Conservation (phyloP, 2,113 vertebrate genomes). For the Callionymus lyra region DNA sequence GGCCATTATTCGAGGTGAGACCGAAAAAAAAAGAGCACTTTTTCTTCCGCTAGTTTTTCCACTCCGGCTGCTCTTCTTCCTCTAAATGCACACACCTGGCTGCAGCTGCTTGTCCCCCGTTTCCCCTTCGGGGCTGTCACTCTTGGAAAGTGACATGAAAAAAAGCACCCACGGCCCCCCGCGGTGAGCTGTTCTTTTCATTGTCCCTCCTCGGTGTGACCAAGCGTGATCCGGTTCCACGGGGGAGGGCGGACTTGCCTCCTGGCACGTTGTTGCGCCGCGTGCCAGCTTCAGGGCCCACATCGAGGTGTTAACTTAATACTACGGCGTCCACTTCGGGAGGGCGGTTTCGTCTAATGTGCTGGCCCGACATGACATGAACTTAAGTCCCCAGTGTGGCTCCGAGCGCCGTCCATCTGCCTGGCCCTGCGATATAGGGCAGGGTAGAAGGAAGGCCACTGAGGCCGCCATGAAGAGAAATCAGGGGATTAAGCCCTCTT, state of each 20-base stretch:
- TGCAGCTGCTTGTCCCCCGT: slow-evolving; percentile 4
- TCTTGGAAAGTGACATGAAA: slow-evolving; percentile 21
- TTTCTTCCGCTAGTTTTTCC: slow-evolving; percentile 8
- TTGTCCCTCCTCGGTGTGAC: slow-evolving; percentile 35
- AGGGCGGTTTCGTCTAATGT: slow-evolving; percentile 37
- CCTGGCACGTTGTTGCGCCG: slow-evolving; percentile 20
- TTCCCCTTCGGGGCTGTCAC: slow-evolving; percentile 24
- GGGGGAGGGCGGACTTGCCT: slow-evolving; percentile 13
- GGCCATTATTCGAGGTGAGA: slow-evolving; percentile 89
- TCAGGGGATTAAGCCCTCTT: slow-evolving; percentile 43
- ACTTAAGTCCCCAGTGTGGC: slow-evolving; percentile 22
- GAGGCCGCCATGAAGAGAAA: slow-evolving; percentile 32
- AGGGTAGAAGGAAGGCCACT: slow-evolving; percentile 24
- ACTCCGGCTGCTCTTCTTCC: slow-evolving; percentile 10
- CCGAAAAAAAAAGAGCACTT: neutral
- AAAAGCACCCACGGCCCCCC: slow-evolving; percentile 33
- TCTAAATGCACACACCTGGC: slow-evolving; percentile 17
- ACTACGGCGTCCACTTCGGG: slow-evolving; percentile 27
- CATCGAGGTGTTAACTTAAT: slow-evolving; percentile 44
- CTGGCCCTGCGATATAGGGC: slow-evolving; percentile 32
- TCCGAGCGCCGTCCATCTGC: slow-evolving; percentile 24
- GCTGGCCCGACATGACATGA: slow-evolving; percentile 25
- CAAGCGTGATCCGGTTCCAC: slow-evolving; percentile 33
- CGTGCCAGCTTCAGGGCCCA: slow-evolving; percentile 20
- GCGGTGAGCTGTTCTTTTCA: slow-evolving; percentile 49